Evolutionary conservation across 2,888 invertebrate species (phyloP).

Genomic region (Nephrotoma guestfalica): DNA sequence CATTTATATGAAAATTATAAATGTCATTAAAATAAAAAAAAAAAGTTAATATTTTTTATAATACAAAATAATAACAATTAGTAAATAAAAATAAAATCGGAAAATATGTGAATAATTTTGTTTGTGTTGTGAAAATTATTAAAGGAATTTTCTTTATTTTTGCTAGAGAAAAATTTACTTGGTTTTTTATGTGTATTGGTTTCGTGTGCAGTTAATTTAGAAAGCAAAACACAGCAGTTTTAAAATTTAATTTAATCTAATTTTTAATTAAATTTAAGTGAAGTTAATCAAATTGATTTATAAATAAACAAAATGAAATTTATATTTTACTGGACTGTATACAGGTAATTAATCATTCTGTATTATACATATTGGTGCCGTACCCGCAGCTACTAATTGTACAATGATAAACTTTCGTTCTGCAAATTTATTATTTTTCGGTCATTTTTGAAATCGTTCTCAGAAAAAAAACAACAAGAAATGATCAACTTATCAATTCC

Average conservation of each 20-base stretch:
- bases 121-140: neutral
- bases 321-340: neutral
- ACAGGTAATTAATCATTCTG: too few species aligned
- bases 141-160: neutral
- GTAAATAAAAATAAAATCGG: neutral
- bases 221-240: neutral
- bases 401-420: too few species aligned
- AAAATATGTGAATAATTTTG: neutral
- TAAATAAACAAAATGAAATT: neutral
- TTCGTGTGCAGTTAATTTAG: neutral
- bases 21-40: neutral
- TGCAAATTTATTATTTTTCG: too few species aligned
- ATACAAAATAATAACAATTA: neutral
- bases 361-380: too few species aligned
- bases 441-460: too few species aligned
- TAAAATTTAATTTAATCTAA: neutral
- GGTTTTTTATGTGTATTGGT: neutral
- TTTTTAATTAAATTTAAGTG: neutral
- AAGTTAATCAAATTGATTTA: neutral
- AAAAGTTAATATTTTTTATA: too few species aligned
- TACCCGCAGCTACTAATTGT: too few species aligned
- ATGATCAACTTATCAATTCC: too few species aligned
- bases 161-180: neutral
- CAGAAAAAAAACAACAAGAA: too few species aligned
- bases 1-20: neutral